Conservation (phyloP, 1,140 invertebrate species). For the Macrosteles quadrilineatus region DNA sequence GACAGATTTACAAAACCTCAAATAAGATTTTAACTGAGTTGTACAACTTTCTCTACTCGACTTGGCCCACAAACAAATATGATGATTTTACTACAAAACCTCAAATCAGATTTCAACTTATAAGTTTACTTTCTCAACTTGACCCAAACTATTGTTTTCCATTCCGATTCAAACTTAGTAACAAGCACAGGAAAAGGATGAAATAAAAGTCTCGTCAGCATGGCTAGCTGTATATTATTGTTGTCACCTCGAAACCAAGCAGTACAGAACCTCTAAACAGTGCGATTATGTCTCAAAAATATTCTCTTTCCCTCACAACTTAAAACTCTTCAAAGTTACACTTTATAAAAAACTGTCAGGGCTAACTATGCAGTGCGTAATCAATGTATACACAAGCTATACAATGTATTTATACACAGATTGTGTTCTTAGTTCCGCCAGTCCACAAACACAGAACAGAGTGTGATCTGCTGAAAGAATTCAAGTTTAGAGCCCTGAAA, state of each 20-base stretch:
- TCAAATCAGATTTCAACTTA: too few relatives aligned
- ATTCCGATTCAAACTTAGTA: too few relatives aligned
- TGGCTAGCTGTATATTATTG: constrained; percentile 22
- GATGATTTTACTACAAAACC: too few relatives aligned
- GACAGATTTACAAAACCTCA: too few relatives aligned
- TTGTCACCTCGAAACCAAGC: constrained; percentile 22
- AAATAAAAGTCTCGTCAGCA: background rate
- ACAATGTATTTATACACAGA: constrained; percentile 15
- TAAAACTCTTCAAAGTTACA: constrained; percentile 15
- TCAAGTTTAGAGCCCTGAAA: background rate
- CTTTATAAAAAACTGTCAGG: constrained; percentile 2
- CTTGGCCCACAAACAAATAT: too few relatives aligned
- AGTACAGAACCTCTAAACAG: background rate
- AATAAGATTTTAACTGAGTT: too few relatives aligned
- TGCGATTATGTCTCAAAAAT: constrained; percentile 21
- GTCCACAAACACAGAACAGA: background rate
- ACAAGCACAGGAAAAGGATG: background rate
- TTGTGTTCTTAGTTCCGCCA: background rate
- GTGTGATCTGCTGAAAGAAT: background rate
- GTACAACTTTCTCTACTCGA: too few relatives aligned
- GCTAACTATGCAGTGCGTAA: background rate
- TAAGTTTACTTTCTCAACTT: too few relatives aligned
- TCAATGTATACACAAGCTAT: constrained; percentile 20
- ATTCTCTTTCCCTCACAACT: constrained; percentile 22
- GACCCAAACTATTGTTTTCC: too few relatives aligned